Percentiles rank a stretch among this genome's conserved stretches.
These are phyloP conservation scores for Eilema depressum DNA, from an alignment of 2,888 invertebrate genomes.

Conservation along the genomic window DNA sequence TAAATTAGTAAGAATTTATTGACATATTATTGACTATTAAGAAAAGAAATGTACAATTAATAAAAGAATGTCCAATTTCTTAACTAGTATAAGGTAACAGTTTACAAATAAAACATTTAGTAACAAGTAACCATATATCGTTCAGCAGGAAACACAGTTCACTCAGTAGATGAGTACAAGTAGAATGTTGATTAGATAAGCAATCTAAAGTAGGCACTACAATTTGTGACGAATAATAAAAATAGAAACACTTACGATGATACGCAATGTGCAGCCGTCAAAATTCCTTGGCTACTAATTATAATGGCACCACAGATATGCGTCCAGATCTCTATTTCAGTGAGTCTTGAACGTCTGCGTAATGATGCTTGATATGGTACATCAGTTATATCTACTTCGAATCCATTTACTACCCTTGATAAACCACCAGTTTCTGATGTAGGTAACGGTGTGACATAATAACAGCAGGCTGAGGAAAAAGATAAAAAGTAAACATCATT, in stretches of 20 bases:
- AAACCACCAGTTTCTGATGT: slow-evolving; percentile 43
- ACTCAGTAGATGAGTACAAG: background rate
- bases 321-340: slow-evolving; percentile 59
- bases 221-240: background rate
- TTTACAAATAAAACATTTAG: background rate
- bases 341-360: slow-evolving; percentile 50
- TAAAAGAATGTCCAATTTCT: background rate
- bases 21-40: background rate
- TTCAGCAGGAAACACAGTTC: background rate
- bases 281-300: slow-evolving; percentile 61
- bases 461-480: slow-evolving; percentile 39
- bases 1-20: background rate
- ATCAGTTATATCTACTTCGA: slow-evolving; percentile 71
- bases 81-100: background rate
- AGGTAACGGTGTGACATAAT: slow-evolving; percentile 46
- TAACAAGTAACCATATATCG: background rate
- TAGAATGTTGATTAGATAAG: background rate
- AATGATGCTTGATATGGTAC: slow-evolving; percentile 79
- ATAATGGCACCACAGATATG: slow-evolving; percentile 78
- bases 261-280: slow-evolving; percentile 81
- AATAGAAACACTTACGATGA: slow-evolving; percentile 57
- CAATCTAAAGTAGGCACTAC: background rate
- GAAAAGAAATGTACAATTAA: background rate
- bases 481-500: background rate
- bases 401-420: slow-evolving; percentile 79